Percentiles rank a stretch among this genome's conserved stretches.
Conservation (phyloP, 2,113 vertebrate genomes). For the Menura novaehollandiae region DNA sequence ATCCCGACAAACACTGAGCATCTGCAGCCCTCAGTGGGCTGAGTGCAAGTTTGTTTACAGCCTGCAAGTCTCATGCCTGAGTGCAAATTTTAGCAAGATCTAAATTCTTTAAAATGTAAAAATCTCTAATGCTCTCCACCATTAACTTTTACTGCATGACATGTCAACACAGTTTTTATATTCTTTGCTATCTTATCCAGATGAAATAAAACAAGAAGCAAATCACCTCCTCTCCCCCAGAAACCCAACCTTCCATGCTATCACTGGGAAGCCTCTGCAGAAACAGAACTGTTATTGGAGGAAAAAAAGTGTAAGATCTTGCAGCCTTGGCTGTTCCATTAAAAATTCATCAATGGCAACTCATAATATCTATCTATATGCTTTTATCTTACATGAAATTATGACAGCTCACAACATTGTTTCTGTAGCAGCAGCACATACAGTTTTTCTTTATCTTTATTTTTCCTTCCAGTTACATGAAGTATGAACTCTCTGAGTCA, state of each 20-base stretch:
- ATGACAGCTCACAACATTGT: background rate
- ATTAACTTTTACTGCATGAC: fast-evolving
- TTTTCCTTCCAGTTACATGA: background rate
- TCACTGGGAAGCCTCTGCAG: background rate
- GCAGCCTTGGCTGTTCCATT: background rate
- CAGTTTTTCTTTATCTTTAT: background rate
- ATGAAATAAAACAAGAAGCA: background rate
- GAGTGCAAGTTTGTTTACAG: background rate
- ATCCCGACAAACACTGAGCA: background rate
- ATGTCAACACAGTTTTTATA: background rate
- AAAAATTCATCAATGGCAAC: background rate
- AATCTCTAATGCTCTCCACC: background rate
- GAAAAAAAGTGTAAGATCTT: background rate
- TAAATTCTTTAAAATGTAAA: background rate
- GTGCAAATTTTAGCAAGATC: background rate
- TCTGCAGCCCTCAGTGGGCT: background rate
- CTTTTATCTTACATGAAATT: background rate
- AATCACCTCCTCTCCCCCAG: fast-evolving
- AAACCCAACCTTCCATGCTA: background rate
- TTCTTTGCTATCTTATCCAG: background rate
- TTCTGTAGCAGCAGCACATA: background rate
- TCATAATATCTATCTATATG: background rate
- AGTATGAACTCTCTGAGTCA: background rate
- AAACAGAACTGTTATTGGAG: background rate
- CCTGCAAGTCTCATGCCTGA: background rate